Evolutionary conservation across 1,140 invertebrate species (phyloP).

Genomic region (Samia ricini): DNA sequence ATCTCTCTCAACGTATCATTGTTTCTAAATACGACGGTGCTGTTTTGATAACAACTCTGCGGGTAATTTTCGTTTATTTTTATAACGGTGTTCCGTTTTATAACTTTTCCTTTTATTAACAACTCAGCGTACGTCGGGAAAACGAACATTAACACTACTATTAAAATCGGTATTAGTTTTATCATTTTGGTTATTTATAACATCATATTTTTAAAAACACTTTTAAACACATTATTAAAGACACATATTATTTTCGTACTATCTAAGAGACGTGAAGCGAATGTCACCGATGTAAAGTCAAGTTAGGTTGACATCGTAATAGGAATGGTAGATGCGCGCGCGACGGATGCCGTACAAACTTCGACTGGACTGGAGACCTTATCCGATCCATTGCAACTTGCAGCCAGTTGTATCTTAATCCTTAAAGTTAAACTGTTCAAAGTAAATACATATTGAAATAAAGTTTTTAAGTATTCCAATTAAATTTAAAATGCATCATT

Average conservation of each 20-base stretch:
- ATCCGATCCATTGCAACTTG: conserved; percentile 50
- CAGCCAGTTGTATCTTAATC: conserved; percentile 67
- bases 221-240: conserved; percentile 18
- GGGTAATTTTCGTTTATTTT: conserved; percentile 52
- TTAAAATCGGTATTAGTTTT: conserved; percentile 23
- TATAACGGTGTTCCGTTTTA: conserved; percentile 66
- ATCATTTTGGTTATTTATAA: conserved; percentile 35
- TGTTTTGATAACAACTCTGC: conserved; percentile 51
- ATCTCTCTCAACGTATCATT: conserved; percentile 55
- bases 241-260: not conserved
- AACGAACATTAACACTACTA: conserved; percentile 28
- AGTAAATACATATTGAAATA: too few relatives aligned
- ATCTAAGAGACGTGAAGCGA: not conserved
- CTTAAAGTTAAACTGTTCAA: conserved; percentile 24
- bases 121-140: conserved; percentile 42
- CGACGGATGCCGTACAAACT: conserved; percentile 53
- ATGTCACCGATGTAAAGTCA: not conserved
- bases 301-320: conserved; percentile 6
- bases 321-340: conserved; percentile 46
- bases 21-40: conserved; percentile 56
- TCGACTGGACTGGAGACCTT: conserved; percentile 71
- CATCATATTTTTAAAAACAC: conserved; percentile 1
- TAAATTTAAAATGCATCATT: too few relatives aligned
- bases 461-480: too few relatives aligned
- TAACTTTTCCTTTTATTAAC: conserved; percentile 58